Percentiles rank a stretch among this genome's conserved stretches.
phyloP scores from a whole-genome alignment of 2,888 invertebrate genomes.

The Caenorhabditis sulstoni region DNA sequence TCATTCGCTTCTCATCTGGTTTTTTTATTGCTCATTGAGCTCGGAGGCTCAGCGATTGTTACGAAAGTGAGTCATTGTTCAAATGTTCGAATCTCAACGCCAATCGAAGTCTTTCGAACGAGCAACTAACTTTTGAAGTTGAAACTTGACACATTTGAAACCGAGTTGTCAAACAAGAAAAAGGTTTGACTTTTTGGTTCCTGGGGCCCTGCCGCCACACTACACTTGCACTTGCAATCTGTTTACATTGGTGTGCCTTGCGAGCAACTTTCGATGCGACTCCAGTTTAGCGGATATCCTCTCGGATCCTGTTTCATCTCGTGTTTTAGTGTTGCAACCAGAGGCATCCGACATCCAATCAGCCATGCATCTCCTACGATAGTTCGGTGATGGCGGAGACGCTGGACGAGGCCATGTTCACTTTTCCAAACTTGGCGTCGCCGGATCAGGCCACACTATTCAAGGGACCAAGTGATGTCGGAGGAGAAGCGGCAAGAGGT shows the following conservation, averaged over 20 bases:
- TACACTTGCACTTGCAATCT: slow-evolving; percentile 22
- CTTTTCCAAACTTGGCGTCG: slow-evolving; percentile 64
- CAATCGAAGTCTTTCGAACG: too few species aligned
- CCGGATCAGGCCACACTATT: slow-evolving; percentile 44
- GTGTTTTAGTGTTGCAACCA: slow-evolving; percentile 34
- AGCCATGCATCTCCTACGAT: slow-evolving; percentile 63
- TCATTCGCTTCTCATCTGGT: background rate
- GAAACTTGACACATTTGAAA: slow-evolving; percentile 14
- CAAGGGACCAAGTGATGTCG: slow-evolving; percentile 8
- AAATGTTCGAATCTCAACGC: background rate
- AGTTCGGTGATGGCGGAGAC: slow-evolving; percentile 61
- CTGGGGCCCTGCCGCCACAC: background rate
- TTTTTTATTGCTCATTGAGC: slow-evolving; percentile 4
- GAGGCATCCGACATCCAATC: background rate
- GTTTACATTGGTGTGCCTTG: slow-evolving; percentile 44
- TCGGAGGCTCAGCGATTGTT: slow-evolving; percentile 35
- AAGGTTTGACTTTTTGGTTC: background rate
- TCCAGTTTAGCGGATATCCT: slow-evolving; percentile 6
- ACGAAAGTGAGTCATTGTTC: slow-evolving; percentile 49
- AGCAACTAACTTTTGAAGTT: slow-evolving; percentile 12
- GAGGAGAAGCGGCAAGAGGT: slow-evolving; percentile 6
- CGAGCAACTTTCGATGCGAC: slow-evolving; percentile 12
- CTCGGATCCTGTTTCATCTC: background rate
- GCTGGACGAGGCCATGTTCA: slow-evolving; percentile 67
- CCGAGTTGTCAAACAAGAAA: background rate